Percentiles rank a stretch among this genome's conserved stretches.
phyloP scores from a whole-genome alignment of 2,113 vertebrate species.

The Paraplagusia blochii region DNA sequence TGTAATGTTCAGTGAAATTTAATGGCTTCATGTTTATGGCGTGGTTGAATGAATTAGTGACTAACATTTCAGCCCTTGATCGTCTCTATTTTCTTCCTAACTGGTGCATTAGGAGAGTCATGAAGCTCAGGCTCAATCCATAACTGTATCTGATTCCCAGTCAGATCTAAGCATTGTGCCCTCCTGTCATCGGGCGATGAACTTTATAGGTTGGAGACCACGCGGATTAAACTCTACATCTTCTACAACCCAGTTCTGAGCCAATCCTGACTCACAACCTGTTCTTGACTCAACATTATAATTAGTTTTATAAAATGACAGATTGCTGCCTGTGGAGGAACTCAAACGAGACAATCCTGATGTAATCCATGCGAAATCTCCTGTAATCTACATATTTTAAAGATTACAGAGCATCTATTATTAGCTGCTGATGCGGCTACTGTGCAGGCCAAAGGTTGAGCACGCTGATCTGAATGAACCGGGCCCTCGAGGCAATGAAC shows the following conservation, averaged over 20 bases:
- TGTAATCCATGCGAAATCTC: constrained; percentile 24
- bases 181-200: no score
- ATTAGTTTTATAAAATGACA: constrained; percentile 1
- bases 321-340: constrained; percentile 1
- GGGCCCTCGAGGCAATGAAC: no score
- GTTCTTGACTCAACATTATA: background rate
- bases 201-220: no score
- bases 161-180: no score
- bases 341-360: constrained; percentile 5
- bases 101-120: background rate
- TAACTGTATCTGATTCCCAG: constrained; percentile 5
- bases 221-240: no score
- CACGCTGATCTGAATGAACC: background rate
- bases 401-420: constrained; percentile 11
- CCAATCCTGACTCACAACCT: background rate
- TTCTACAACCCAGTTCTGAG: no score
- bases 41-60: background rate
- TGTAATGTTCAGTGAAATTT: background rate
- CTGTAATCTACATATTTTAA: constrained; percentile 11
- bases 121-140: constrained; percentile 8
- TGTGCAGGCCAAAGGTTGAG: background rate
- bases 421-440: constrained; percentile 2
- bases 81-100: background rate
- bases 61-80: background rate
- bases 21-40: background rate